Evolutionary conservation across 2,888 invertebrate genomes (phyloP), one percentile per base, ranked within the genome.

Genomic region (Griposia aprilina): DNA sequence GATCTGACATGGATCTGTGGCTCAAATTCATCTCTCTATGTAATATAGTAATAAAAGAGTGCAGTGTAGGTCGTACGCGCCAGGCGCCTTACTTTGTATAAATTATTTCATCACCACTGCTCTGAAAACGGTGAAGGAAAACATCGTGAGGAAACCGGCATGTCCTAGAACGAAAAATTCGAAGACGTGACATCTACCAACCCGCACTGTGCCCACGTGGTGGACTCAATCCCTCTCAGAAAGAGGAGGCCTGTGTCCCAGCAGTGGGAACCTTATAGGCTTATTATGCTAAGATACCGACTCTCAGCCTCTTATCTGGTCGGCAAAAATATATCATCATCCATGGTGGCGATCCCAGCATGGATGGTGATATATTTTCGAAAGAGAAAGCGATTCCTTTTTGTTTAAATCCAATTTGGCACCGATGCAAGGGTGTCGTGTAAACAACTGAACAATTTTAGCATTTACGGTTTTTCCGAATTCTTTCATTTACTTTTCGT

Each of bases 381-480:
- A 10, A 45, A 45, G 45, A 45, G 45, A 45, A 45, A 41, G 41
- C 7, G 41, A 5, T 45, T 45, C 10, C 10, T 50, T 62, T 48
- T n/a, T 17, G 26, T 76, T 50, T 59, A 1, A 23, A 76, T 66
- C 13, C 8, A 23, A 52, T 20, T 66, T 77, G 77, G 77, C 77
- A 60, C 50, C 7, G 17, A 0, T 17, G 26, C 77, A 26, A 8
- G 45, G 36, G 77, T 8, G 50, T 50, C 66, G 17, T 52, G 50
- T 17, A n/a, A 48, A 60, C 75, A 55, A 52, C 26, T 1, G 13
- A 74, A 45, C 13, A 4, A 76, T 76, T 76, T 76, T 66, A 76
- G 57, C 57, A 76, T 66, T 66, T n/a, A 48, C 76, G 41, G 50
- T 41, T 66, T 76, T 76, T 26, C 50, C 41, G 8, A 76, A 67